Conservation (phyloP, 2,113 vertebrate species). For the Camelus dromedarius region DNA sequence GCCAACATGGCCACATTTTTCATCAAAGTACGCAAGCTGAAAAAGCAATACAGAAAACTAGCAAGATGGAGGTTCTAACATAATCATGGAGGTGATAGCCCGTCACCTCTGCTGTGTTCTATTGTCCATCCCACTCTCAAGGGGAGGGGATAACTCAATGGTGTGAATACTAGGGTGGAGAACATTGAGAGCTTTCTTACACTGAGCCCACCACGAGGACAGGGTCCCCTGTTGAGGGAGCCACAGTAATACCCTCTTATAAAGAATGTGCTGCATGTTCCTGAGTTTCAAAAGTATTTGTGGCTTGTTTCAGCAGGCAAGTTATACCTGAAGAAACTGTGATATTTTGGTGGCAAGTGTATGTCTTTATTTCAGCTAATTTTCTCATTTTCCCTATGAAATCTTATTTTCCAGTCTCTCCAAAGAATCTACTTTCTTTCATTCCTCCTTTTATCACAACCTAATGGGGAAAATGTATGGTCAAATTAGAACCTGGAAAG, state of each 20-base stretch:
- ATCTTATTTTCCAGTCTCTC: constrained; percentile 23
- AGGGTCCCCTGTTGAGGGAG: background rate
- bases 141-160: background rate
- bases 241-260: background rate
- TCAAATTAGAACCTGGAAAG: background rate
- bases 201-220: background rate
- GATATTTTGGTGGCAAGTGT: background rate
- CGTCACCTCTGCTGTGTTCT: background rate
- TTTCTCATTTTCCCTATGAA: constrained; percentile 38
- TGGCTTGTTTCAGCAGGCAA: background rate
- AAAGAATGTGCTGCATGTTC: background rate
- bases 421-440: background rate
- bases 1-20: background rate
- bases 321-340: background rate
- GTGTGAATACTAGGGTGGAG: background rate
- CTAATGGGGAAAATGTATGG: background rate
- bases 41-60: background rate
- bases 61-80: background rate
- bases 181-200: background rate
- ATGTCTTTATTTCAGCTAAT: background rate
- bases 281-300: constrained; percentile 25
- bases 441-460: background rate
- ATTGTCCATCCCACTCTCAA: background rate
- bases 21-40: background rate
- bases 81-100: background rate